Conservation (phyloP, 2,797 vertebrate species). For the Enteromius trimaculatus region DNA sequence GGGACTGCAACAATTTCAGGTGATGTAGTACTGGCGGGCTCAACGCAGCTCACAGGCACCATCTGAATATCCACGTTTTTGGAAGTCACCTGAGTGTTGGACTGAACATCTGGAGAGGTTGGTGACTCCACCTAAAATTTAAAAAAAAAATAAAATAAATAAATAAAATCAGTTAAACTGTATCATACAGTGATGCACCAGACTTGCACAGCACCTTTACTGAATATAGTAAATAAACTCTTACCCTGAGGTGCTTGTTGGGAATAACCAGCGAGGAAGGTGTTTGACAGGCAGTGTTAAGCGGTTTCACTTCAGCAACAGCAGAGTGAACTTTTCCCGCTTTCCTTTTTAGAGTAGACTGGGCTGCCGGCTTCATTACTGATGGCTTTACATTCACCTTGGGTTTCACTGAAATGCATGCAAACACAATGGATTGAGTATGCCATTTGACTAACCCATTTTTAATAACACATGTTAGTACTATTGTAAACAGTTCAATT, state of each 20-base stretch:
- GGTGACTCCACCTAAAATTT: conserved; percentile 3
- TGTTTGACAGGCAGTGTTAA: conserved; percentile 72
- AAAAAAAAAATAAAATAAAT: background rate
- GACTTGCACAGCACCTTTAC: background rate
- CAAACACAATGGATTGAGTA: background rate
- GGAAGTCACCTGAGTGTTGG: conserved; percentile 11
- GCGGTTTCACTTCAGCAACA: conserved; percentile 88
- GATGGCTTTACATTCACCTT: conserved; percentile 88
- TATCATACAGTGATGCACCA: background rate
- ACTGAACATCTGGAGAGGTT: conserved; percentile 19
- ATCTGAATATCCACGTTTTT: conserved; percentile 10
- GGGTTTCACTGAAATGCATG: conserved; percentile 80
- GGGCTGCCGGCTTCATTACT: conserved; percentile 78
- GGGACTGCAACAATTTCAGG: background rate
- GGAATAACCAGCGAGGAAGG: conserved; percentile 7
- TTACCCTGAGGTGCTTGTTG: conserved; percentile 70
- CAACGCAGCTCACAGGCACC: background rate
- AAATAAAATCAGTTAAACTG: background rate
- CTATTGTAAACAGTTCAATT: background rate
- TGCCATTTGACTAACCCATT: background rate
- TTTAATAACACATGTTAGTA: background rate
- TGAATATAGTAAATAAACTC: background rate
- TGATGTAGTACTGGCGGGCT: conserved; percentile 33
- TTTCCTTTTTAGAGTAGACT: conserved; percentile 81
- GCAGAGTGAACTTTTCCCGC: conserved; percentile 74